A percentile compares a stretch with the other conserved stretches of the same genome.
Conservation (phyloP, 1,140 invertebrate genomes). For the Drosophila erecta region DNA sequence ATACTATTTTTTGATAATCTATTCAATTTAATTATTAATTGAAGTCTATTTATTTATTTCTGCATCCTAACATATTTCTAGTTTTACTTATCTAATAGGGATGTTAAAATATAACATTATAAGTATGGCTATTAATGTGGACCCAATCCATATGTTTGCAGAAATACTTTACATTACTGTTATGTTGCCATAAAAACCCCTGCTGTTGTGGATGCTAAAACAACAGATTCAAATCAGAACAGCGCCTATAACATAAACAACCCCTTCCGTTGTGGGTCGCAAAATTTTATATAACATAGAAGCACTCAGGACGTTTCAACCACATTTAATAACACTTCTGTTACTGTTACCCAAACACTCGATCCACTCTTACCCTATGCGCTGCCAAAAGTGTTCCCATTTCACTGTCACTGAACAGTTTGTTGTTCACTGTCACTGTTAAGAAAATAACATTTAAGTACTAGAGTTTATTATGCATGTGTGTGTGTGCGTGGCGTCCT, state of each 20-base stretch:
- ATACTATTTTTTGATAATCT: no score
- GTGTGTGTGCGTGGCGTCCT: neutral
- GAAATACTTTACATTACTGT: neutral
- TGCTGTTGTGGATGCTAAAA: no score
- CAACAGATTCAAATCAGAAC: no score
- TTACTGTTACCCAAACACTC: neutral
- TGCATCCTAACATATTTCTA: neutral
- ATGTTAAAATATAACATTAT: neutral
- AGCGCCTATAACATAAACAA: constrained; percentile 12
- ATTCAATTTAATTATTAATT: no score
- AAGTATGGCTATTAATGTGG: neutral
- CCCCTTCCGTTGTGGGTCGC: constrained; percentile 4
- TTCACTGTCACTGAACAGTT: neutral
- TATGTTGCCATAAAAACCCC: constrained; percentile 1
- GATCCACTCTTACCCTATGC: neutral
- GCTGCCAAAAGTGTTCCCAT: constrained; percentile 46
- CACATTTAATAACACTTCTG: neutral
- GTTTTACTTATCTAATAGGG: no score
- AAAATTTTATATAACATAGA: neutral
- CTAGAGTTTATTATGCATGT: neutral
- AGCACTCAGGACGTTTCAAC: neutral
- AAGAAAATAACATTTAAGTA: constrained; percentile 3
- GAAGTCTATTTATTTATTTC: neutral
- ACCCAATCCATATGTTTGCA: neutral
- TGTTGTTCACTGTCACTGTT: neutral